Percentiles rank a stretch among this genome's conserved stretches.
Conservation (phyloP, 2,113 vertebrate genomes). For the Caranx ignobilis region DNA sequence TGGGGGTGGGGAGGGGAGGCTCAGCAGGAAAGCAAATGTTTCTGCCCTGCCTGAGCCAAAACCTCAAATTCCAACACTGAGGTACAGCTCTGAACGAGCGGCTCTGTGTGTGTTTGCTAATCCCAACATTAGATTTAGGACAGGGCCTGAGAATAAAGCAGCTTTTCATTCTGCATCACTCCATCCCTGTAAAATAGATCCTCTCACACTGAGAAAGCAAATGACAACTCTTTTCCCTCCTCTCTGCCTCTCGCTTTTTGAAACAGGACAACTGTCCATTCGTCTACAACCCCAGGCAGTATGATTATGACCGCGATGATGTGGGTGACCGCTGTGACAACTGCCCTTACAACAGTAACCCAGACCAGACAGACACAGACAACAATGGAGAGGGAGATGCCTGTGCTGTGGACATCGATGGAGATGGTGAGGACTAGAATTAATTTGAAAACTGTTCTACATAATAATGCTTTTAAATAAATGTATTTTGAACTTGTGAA, state of each 20-base stretch:
- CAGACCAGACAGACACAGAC: conserved; percentile 97
- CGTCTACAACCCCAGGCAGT: conserved; percentile 97
- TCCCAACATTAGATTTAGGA: conserved; percentile 70
- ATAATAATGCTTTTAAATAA: background rate
- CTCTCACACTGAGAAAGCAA: conserved; percentile 43
- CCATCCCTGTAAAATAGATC: conserved; percentile 57
- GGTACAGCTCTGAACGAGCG: conserved; percentile 68
- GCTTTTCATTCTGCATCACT: conserved; percentile 60
- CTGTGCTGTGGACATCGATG: conserved; percentile 96
- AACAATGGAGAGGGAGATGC: conserved; percentile 96
- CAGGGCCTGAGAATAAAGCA: conserved; percentile 67
- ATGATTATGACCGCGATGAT: conserved; percentile 97
- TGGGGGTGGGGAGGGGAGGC: background rate
- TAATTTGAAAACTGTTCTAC: background rate
- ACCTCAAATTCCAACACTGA: conserved; percentile 77
- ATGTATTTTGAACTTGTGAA: background rate
- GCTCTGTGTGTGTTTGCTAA: conserved; percentile 69
- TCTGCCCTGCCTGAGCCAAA: conserved; percentile 67
- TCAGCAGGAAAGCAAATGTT: conserved; percentile 73
- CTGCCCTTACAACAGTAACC: conserved; percentile 98
- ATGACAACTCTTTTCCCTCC: conserved; percentile 46
- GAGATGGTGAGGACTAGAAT: conserved; percentile 88
- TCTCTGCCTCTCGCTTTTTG: conserved; percentile 29
- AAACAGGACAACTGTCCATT: conserved; percentile 97
- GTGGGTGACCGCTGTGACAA: conserved; percentile 99